A percentile compares a stretch with the other conserved stretches of the same genome.
Conservation (phyloP, 2,113 vertebrate genomes). For the Pandion haliaetus region DNA sequence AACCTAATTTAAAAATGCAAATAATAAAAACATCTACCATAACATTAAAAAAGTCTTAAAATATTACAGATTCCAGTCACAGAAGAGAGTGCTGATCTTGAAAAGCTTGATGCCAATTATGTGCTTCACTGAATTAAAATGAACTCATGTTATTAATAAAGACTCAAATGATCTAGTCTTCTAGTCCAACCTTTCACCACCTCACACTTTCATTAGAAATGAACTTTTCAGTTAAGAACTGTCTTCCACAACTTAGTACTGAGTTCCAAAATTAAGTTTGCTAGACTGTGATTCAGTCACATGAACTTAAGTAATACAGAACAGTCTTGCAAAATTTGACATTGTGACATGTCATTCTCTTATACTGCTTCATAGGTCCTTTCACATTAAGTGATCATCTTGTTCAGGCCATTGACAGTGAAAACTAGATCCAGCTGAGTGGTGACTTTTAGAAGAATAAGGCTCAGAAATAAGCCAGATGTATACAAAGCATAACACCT, state of each 20-base stretch:
- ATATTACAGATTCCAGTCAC: slow-evolving; percentile 69
- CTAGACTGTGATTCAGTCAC: slow-evolving; percentile 27
- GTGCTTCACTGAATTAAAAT: slow-evolving; percentile 81
- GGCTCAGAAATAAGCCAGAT: slow-evolving; percentile 23
- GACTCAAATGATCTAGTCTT: slow-evolving; percentile 70
- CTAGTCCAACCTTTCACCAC: slow-evolving; percentile 71
- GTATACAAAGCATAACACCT: slow-evolving; percentile 23
- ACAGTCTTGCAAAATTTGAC: slow-evolving; percentile 2
- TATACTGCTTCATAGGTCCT: slow-evolving; percentile 9
- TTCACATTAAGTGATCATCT: slow-evolving; percentile 23
- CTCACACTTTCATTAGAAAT: slow-evolving; percentile 68
- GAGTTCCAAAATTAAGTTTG: slow-evolving; percentile 66
- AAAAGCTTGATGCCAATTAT: slow-evolving; percentile 76
- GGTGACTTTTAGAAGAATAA: slow-evolving; percentile 40
- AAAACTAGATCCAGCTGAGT: slow-evolving; percentile 58
- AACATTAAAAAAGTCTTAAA: slow-evolving; percentile 47
- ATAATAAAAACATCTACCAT: slow-evolving; percentile 68
- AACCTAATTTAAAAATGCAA: slow-evolving; percentile 75
- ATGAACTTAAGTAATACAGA: slow-evolving; percentile 17
- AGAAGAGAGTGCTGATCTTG: slow-evolving; percentile 64
- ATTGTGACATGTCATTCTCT: slow-evolving; percentile 31
- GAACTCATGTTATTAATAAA: slow-evolving; percentile 77
- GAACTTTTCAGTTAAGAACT: slow-evolving; percentile 74
- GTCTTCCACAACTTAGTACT: slow-evolving; percentile 49
- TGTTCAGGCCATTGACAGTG: slow-evolving; percentile 37